These are phyloP conservation scores for Odontamblyopus rebecca DNA, from an alignment of 2,797 vertebrate species.

Conservation along the genomic window DNA sequence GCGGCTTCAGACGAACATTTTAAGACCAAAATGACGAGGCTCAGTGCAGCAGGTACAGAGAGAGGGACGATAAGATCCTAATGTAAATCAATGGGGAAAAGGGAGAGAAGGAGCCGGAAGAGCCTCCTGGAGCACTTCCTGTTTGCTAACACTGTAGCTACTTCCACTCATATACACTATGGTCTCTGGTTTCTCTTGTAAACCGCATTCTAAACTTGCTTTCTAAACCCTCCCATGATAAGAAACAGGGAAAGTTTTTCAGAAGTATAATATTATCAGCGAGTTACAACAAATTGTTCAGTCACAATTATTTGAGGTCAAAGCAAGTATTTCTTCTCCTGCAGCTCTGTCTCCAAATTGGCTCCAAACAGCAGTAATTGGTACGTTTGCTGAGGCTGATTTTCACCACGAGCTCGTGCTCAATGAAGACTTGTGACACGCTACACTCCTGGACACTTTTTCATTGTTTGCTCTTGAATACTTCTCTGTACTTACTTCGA, in stretches of 20 bases:
- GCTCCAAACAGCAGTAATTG: constrained; percentile 1
- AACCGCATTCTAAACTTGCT: not conserved
- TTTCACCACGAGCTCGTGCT: not conserved
- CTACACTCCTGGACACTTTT: not conserved
- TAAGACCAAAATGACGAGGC: too few species aligned
- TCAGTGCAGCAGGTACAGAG: too few species aligned
- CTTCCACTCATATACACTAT: too few species aligned
- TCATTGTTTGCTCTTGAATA: constrained; percentile 1
- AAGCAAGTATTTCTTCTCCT: constrained; percentile 6
- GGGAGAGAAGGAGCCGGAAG: too few species aligned
- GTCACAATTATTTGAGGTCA: not conserved
- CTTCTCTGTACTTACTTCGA: constrained; percentile 11
- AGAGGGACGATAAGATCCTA: too few species aligned
- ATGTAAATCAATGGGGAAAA: too few species aligned
- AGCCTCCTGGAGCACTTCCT: too few species aligned
- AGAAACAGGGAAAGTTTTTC: not conserved
- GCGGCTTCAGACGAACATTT: too few species aligned
- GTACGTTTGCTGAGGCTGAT: not conserved
- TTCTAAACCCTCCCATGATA: not conserved
- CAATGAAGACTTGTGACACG: not conserved
- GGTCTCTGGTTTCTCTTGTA: not conserved
- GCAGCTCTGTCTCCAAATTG: not conserved
- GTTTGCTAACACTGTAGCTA: too few species aligned
- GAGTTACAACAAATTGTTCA: constrained; percentile 1
- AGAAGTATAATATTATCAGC: not conserved